These are phyloP conservation scores for Trachythela sp. DNA, from an alignment of 64 coral and sea anemone genomes.

Conservation along the genomic window DNA sequence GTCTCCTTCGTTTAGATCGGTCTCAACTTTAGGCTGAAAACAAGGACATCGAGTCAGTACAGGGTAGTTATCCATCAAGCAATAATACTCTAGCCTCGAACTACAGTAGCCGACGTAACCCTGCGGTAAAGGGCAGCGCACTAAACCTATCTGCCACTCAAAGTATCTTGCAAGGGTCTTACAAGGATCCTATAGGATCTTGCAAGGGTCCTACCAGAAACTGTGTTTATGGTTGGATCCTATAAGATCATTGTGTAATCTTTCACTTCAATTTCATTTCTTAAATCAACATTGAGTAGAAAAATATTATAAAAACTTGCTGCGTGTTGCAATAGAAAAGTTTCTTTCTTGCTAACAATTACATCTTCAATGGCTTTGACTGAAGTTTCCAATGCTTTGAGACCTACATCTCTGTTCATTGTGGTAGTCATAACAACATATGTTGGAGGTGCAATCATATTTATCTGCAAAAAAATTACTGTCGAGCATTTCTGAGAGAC, in stretches of 20 bases:
- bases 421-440: constrained; percentile 98
- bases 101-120: too few relatives aligned
- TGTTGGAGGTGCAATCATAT: constrained; percentile 87
- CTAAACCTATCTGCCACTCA: too few relatives aligned
- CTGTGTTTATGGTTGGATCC: too few relatives aligned
- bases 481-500: neutral
- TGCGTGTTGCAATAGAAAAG: constrained; percentile 83
- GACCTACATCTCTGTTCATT: constrained; percentile 78
- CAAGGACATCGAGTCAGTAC: neutral
- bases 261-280: too few relatives aligned
- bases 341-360: constrained; percentile 74
- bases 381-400: constrained; percentile 67
- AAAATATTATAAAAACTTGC: constrained; percentile 35
- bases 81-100: too few relatives aligned
- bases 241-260: too few relatives aligned
- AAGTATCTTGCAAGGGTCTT: too few relatives aligned
- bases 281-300: too few relatives aligned
- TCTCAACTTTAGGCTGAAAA: constrained; percentile 87
- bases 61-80: too few relatives aligned
- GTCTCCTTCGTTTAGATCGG: constrained; percentile 87
- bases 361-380: constrained; percentile 65
- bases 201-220: too few relatives aligned
- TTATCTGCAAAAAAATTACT: constrained; percentile 53
- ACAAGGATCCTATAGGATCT: too few relatives aligned
- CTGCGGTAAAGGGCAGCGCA: too few relatives aligned